These are phyloP conservation scores for Venusia cambrica DNA, from an alignment of 2,888 invertebrate genomes.

Conservation along the genomic window DNA sequence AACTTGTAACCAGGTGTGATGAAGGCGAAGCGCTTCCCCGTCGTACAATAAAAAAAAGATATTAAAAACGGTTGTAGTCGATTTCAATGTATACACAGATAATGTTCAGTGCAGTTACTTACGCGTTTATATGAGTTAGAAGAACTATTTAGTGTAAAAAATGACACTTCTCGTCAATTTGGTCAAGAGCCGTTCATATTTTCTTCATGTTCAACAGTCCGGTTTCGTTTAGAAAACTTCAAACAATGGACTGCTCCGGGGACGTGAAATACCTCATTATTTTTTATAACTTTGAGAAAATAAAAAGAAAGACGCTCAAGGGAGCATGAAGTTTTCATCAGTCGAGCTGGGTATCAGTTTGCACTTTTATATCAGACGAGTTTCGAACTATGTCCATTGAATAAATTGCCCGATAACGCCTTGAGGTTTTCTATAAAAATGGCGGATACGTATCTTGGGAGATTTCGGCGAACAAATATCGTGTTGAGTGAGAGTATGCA, in stretches of 20 bases:
- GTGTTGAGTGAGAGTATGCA: slow-evolving; percentile 38
- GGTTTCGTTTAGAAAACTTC: slow-evolving; percentile 37
- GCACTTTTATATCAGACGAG: slow-evolving; percentile 49
- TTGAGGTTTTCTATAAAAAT: slow-evolving; percentile 64
- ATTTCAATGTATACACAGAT: too few species aligned
- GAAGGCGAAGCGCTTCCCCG: too few species aligned
- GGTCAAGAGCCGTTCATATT: slow-evolving; percentile 20
- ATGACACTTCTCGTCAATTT: slow-evolving; percentile 1
- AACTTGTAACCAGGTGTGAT: too few species aligned
- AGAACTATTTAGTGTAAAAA: too few species aligned
- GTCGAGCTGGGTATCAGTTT: slow-evolving; percentile 44
- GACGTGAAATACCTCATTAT: slow-evolving; percentile 67
- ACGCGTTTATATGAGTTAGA: too few species aligned
- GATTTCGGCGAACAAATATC: slow-evolving; percentile 37
- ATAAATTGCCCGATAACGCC: slow-evolving; percentile 60
- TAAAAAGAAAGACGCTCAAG: slow-evolving; percentile 53
- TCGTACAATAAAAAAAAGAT: too few species aligned
- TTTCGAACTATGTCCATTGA: slow-evolving; percentile 52
- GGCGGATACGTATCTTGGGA: slow-evolving; percentile 37
- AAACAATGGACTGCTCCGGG: slow-evolving; percentile 52
- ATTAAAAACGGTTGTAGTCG: too few species aligned
- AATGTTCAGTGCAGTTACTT: too few species aligned
- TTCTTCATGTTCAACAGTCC: slow-evolving; percentile 32
- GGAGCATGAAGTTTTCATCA: slow-evolving; percentile 54
- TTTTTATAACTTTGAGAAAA: slow-evolving; percentile 63